Base-by-base conservation (phyloP, 2,113 vertebrate species). In the Melanerpes formicivorus region DNA sequence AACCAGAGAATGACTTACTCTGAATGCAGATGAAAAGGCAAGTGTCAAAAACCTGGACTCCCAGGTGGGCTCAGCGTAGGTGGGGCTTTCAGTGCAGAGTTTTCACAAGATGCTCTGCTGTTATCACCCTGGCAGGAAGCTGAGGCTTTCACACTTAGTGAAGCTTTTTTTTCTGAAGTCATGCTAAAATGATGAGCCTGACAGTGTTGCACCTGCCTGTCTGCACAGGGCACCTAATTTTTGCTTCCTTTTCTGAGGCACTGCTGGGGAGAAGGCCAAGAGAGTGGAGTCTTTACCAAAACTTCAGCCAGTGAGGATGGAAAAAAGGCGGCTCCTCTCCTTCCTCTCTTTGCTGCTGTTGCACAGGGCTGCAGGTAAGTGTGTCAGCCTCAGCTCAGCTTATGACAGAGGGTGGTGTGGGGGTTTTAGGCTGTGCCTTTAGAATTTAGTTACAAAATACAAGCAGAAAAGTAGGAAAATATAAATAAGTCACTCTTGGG, bases 301-400 rank as follows among this genome's bases (percentile, higher is more conserved):
- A 79, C 76, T 71, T 93, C 75, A 34, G 4, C 55, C 26, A 56
- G 54, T 17, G 22, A 97, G 66, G 17, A 97, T 97, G 97, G 90
- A 84, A 70, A 85, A 62, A 72, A 90, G 37, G 55, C 79, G 95
- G 85, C 80, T 91, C 18, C 90, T 91, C 65, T 73, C 21, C 56
- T 58, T 84, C 6, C 42, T 94, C 40, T 95, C 16, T 37, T 84
- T 95, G 80, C 56, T 97, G 30, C 95, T 22, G 3, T 91, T 67
- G 66, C 86, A 44, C 78, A 86, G 93, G 17, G 2, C 90, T 70
- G 74, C 64, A 89, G 97, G 96, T 97, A 97, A 97, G 96, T 3
- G 4, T 63, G 66, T 40, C 6, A 8, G 18, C 34, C 42, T 60
- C 22, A 17, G 14, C 30, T 54, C 58, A 5, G 23, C 6, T 34